phyloP scores from a whole-genome alignment of 2,888 invertebrate genomes.

The Myopa testacea region DNA sequence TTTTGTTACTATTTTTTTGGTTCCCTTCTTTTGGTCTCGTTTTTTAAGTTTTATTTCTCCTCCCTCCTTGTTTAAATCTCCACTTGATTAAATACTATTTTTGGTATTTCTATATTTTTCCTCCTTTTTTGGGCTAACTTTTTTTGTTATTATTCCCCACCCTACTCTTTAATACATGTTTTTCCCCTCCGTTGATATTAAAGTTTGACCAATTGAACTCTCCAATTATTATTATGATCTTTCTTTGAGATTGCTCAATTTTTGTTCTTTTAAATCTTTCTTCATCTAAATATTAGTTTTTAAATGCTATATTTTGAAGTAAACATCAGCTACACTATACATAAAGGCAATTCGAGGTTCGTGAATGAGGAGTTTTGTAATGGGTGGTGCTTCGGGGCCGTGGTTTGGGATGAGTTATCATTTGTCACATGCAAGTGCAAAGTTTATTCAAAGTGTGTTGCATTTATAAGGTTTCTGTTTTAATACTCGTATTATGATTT shows the following conservation, averaged over 20 bases:
- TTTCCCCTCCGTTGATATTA: no score
- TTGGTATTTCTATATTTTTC: no score
- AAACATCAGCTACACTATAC: constrained; percentile 15
- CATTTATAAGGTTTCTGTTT: background rate
- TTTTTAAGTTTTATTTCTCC: no score
- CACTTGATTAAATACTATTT: no score
- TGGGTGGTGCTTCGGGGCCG: constrained; percentile 1
- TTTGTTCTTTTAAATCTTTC: background rate
- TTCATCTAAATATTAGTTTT: background rate
- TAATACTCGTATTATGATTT: no score
- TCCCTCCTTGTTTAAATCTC: no score
- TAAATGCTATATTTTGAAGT: background rate
- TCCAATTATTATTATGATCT: constrained; percentile 4
- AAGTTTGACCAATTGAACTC: constrained; percentile 27
- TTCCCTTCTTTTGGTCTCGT: no score
- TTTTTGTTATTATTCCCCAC: no score
- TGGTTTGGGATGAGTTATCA: background rate
- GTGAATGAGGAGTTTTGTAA: constrained; percentile 11
- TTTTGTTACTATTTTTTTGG: no score
- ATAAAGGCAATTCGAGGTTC: constrained; percentile 10
- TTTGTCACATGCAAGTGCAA: constrained; percentile 8
- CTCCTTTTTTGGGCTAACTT: no score
- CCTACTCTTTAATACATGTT: no score
- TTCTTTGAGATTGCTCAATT: background rate
- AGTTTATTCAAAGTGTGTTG: background rate